phyloP scores from a whole-genome alignment of 2,888 invertebrate genomes.

The Margaritifera margaritifera region DNA sequence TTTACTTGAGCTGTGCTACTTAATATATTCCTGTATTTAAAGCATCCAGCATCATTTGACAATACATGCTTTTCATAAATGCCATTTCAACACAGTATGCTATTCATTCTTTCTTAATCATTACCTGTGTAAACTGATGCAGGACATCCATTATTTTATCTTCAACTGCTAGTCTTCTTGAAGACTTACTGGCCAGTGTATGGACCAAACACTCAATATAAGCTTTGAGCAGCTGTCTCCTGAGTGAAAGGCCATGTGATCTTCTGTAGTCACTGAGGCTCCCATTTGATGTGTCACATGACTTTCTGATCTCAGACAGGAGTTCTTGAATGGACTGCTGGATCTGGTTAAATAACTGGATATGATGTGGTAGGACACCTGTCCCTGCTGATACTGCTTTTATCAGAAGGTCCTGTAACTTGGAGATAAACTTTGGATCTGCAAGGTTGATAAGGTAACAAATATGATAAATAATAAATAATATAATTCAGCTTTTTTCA shows the following conservation, averaged over 20 bases:
- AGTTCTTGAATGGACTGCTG: no score
- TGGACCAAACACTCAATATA: conserved; percentile 3
- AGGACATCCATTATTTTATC: conserved; percentile 20
- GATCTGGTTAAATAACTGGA: conserved; percentile 13
- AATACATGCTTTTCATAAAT: no score
- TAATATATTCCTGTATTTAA: no score
- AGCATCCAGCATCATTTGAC: no score
- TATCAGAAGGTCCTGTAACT: conserved; percentile 13
- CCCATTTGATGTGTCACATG: not conserved
- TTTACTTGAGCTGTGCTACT: no score
- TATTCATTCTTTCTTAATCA: no score
- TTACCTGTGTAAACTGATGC: conserved; percentile 14
- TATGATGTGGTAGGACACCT: conserved; percentile 13
- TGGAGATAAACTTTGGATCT: conserved; percentile 16
- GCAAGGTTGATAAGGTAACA: not conserved
- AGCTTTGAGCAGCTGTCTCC: not conserved
- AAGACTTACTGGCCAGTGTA: not conserved
- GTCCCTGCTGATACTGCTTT: conserved; percentile 4
- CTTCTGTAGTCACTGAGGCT: conserved; percentile 2
- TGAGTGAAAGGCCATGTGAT: not conserved
- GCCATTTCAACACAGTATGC: no score
- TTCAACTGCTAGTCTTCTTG: conserved; percentile 5
- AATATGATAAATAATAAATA: no score
- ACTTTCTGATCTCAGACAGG: no score
- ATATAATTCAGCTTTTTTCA: no score